A percentile compares a stretch with the other conserved stretches of the same genome.
Evolutionary conservation across 2,113 vertebrate species (phyloP).

Genomic region (Grus americana): DNA sequence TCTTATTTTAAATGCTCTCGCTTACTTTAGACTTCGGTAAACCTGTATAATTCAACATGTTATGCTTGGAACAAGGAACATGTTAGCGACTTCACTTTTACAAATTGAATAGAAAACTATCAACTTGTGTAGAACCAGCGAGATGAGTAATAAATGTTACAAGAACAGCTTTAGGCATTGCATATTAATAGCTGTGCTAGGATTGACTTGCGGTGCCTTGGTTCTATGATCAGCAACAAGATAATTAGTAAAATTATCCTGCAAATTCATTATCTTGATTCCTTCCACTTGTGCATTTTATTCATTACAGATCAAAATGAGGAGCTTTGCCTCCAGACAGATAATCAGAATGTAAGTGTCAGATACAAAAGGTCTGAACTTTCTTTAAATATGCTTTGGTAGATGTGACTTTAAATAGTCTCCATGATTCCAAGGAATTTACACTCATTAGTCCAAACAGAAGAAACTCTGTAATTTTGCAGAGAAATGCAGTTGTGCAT

Average conservation of each 20-base stretch:
- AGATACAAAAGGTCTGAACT: constrained; percentile 35
- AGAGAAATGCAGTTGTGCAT: background rate
- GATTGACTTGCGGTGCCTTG: constrained; percentile 50
- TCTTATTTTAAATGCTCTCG: constrained; percentile 1
- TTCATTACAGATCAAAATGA: constrained; percentile 66
- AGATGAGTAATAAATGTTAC: constrained; percentile 64
- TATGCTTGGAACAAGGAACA: constrained; percentile 39
- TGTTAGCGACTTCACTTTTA: constrained; percentile 1
- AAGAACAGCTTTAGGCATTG: constrained; percentile 61
- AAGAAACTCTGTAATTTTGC: background rate
- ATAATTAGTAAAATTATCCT: constrained; percentile 74
- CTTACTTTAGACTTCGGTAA: constrained; percentile 10
- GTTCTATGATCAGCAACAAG: constrained; percentile 59
- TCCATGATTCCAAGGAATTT: background rate
- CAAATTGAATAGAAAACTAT: constrained; percentile 58
- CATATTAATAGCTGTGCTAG: constrained; percentile 49
- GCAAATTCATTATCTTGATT: constrained; percentile 72
- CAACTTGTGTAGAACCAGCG: constrained; percentile 25
- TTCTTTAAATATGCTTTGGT: background rate
- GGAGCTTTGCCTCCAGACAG: constrained; percentile 57
- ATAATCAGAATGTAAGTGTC: constrained; percentile 49
- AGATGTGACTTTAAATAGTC: constrained; percentile 21
- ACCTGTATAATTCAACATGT: constrained; percentile 45
- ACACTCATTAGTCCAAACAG: background rate
- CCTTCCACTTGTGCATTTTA: constrained; percentile 68